Percentiles rank a stretch among this genome's conserved stretches.
Conservation (phyloP, 2,888 invertebrate species). For the Drosophila ochracea region DNA sequence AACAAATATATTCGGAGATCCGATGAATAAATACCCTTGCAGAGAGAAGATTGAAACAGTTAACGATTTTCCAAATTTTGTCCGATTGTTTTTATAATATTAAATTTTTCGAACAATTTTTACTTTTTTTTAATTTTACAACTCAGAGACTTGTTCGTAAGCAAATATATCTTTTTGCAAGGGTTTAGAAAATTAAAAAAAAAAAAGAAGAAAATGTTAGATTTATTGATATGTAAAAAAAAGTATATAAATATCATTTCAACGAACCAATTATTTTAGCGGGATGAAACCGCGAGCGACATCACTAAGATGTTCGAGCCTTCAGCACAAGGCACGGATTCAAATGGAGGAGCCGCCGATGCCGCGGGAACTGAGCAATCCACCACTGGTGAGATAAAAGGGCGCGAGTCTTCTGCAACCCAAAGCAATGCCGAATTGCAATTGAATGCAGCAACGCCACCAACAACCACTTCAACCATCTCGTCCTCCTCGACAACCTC, state of each 20-base stretch:
- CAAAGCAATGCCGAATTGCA: constrained; percentile 50
- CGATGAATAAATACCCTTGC: constrained; percentile 25
- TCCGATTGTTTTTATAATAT: constrained; percentile 2
- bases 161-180: constrained; percentile 16
- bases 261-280: constrained; percentile 79
- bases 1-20: neutral
- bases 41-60: neutral
- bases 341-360: constrained; percentile 46
- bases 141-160: neutral
- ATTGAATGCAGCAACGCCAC: constrained; percentile 60
- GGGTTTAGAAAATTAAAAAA: constrained; percentile 1
- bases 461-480: constrained; percentile 72
- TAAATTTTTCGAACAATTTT: neutral
- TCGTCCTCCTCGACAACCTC: constrained; percentile 80
- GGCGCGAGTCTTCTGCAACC: constrained; percentile 35
- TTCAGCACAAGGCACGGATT: constrained; percentile 75
- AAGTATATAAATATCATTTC: constrained; percentile 42
- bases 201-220: constrained; percentile 22
- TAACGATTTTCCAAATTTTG: neutral
- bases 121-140: neutral
- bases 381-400: constrained; percentile 38
- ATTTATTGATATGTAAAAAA: constrained; percentile 41
- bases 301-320: constrained; percentile 85
- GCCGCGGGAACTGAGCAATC: constrained; percentile 32
- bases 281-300: constrained; percentile 85